Percentiles rank a stretch among this genome's conserved stretches.
These are phyloP conservation scores for Notolepis coatsorum DNA, from an alignment of 2,797 vertebrate species.

Conservation along the genomic window DNA sequence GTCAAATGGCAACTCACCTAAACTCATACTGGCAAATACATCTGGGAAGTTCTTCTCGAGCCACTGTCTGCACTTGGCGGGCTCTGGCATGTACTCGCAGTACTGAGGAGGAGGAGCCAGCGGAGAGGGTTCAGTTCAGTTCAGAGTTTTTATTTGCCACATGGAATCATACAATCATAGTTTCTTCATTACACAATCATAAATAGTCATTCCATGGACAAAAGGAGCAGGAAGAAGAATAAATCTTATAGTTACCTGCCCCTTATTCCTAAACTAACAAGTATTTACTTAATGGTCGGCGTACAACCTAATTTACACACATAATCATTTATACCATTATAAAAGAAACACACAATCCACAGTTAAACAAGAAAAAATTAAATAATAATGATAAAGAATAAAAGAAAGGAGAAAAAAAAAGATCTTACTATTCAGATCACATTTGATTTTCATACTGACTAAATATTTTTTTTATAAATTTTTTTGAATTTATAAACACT, in stretches of 20 bases:
- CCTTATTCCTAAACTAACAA: not conserved
- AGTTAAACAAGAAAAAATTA: too few species aligned
- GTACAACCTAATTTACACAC: too few species aligned
- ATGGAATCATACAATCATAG: not conserved
- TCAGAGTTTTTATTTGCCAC: not conserved
- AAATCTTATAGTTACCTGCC: not conserved
- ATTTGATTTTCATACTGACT: too few species aligned
- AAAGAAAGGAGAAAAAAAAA: too few species aligned
- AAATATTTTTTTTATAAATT: too few species aligned
- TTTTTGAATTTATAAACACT: too few species aligned
- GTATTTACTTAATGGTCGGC: too few species aligned
- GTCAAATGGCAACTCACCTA: conserved; percentile 84
- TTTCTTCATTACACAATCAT: not conserved
- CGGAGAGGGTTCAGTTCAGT: not conserved
- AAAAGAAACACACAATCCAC: too few species aligned
- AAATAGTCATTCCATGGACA: not conserved
- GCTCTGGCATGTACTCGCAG: conserved; percentile 99
- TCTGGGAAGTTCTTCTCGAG: conserved; percentile 99
- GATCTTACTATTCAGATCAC: too few species aligned
- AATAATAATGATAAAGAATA: too few species aligned
- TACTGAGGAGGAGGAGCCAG: conserved; percentile 81
- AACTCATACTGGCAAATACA: conserved; percentile 94
- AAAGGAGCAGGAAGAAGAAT: not conserved
- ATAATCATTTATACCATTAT: too few species aligned
- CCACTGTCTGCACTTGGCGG: conserved; percentile 97